Conservation (phyloP, 1,140 invertebrate genomes). For the Ips nitidus region DNA sequence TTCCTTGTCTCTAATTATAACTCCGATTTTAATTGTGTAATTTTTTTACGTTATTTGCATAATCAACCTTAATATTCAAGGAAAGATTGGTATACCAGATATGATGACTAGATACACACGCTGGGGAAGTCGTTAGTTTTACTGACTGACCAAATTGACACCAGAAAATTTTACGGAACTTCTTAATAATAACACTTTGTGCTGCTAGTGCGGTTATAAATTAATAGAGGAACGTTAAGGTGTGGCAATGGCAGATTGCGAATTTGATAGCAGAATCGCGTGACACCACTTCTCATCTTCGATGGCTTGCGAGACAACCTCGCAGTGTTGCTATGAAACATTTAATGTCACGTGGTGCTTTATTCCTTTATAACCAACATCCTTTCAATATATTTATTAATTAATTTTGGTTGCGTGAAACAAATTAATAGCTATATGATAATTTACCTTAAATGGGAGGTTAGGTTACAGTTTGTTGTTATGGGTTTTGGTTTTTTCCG, state of each 20-base stretch:
- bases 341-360: conserved; percentile 16
- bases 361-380: background rate
- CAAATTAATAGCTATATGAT: no score
- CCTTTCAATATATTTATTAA: background rate
- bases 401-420: no score
- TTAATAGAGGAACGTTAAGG: conserved; percentile 3
- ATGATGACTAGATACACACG: conserved; percentile 6
- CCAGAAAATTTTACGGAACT: background rate
- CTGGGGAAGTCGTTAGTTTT: conserved; percentile 12
- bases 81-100: conserved; percentile 25
- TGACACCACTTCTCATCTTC: conserved; percentile 20
- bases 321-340: conserved; percentile 17
- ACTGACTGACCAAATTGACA: conserved; percentile 3
- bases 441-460: no score
- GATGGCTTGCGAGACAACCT: conserved; percentile 10
- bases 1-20: conserved; percentile 35
- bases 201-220: conserved; percentile 2
- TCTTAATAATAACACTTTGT: background rate
- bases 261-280: conserved; percentile 22
- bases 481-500: no score
- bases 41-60: conserved; percentile 34
- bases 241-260: conserved; percentile 20
- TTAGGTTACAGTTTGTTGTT: no score
- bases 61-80: conserved; percentile 32
- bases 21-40: conserved; percentile 35